Evolutionary conservation across 2,888 invertebrate genomes (phyloP).

Genomic region (Tolmerus cingulatus): DNA sequence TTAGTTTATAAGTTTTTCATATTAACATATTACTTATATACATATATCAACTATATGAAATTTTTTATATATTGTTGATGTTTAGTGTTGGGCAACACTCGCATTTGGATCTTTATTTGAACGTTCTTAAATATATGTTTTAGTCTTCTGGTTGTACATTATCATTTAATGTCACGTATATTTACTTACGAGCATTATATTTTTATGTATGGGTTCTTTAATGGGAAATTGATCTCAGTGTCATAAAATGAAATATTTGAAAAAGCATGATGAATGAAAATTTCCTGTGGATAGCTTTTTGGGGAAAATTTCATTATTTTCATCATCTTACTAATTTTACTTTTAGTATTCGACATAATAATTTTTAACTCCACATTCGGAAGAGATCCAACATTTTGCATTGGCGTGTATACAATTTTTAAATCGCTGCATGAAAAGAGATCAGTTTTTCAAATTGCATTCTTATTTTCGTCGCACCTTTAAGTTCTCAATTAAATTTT

Average conservation of each 20-base stretch:
- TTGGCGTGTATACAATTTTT: no score
- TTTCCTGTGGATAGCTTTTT: neutral
- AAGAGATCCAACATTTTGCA: no score
- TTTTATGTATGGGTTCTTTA: neutral
- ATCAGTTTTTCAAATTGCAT: conserved; percentile 7
- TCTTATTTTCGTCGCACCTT: neutral
- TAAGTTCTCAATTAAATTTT: neutral
- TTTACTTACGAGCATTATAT: neutral
- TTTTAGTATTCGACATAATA: neutral
- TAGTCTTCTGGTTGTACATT: conserved; percentile 6
- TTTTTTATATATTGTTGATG: conserved; percentile 46
- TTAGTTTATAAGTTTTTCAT: neutral
- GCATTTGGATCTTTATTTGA: conserved; percentile 46
- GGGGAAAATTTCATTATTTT: neutral
- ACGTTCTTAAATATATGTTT: neutral
- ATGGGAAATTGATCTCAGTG: neutral
- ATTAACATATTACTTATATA: neutral
- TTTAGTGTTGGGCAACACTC: conserved; percentile 51
- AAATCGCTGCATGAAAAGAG: neutral
- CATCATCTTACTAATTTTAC: neutral
- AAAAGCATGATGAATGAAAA: neutral
- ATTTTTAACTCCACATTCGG: neutral
- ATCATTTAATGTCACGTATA: neutral
- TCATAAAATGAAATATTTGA: neutral
- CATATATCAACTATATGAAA: conserved; percentile 24